Evolutionary conservation across 1,140 invertebrate genomes (phyloP).

Genomic region (Formica exsecta): DNA sequence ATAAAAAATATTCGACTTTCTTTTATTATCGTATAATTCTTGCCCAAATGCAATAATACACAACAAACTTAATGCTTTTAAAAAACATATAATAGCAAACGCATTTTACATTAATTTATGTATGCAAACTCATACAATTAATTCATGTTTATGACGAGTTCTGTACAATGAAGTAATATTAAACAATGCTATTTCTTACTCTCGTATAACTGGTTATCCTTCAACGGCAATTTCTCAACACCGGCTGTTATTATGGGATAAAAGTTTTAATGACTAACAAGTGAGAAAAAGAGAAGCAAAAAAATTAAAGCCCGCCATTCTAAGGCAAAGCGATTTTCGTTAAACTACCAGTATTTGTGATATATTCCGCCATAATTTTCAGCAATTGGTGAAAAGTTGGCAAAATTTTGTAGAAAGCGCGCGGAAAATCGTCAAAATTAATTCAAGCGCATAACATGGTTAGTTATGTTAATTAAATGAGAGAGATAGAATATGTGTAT

Average conservation of each 20-base stretch:
- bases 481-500: neutral
- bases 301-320: slow-evolving; percentile 62
- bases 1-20: neutral
- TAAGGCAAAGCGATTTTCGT: slow-evolving; percentile 38
- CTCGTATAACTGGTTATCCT: slow-evolving; percentile 31
- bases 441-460: neutral
- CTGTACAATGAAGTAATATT: slow-evolving; percentile 29
- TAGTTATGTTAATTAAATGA: neutral
- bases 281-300: slow-evolving; percentile 47
- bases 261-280: slow-evolving; percentile 66
- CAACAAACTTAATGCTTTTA: neutral
- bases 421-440: slow-evolving; percentile 11
- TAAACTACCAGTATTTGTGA: slow-evolving; percentile 40
- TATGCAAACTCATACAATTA: slow-evolving; percentile 48
- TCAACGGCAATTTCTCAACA: slow-evolving; percentile 42
- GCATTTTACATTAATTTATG: neutral
- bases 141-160: slow-evolving; percentile 46
- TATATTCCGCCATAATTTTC: slow-evolving; percentile 3
- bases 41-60: neutral
- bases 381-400: slow-evolving; percentile 22
- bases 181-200: slow-evolving; percentile 68
- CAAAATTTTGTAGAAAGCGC: neutral
- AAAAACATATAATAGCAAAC: neutral
- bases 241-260: slow-evolving; percentile 59
- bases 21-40: neutral